Evolutionary conservation across 2,113 vertebrate species (phyloP).

Genomic region (Microcebus griseorufus): DNA sequence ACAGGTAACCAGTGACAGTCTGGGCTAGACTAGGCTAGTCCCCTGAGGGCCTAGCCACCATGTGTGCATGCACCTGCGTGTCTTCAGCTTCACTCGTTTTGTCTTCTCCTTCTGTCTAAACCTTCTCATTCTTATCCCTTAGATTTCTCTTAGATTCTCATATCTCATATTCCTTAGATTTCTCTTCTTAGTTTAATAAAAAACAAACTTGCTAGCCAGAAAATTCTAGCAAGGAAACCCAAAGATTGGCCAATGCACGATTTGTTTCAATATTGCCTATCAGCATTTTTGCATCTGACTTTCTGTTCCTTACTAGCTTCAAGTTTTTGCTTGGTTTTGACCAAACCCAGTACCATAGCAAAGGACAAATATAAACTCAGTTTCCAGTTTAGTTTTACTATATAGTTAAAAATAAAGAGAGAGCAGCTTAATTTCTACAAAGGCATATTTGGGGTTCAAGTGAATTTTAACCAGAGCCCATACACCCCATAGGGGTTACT

Average conservation of each 20-base stretch:
- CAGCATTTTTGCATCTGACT: background rate
- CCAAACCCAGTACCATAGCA: background rate
- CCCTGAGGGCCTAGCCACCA: background rate
- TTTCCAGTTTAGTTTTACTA: background rate
- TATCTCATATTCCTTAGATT: background rate
- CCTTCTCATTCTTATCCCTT: background rate
- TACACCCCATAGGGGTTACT: background rate
- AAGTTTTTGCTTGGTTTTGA: background rate
- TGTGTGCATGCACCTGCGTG: rapidly evolving
- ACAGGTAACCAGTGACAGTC: background rate
- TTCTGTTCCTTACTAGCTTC: background rate
- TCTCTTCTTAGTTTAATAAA: constrained; percentile 7
- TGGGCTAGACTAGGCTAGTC: background rate
- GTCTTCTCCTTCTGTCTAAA: constrained; percentile 8
- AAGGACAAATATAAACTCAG: background rate
- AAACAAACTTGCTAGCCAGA: background rate
- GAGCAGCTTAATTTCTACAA: constrained; percentile 3
- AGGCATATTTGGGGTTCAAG: background rate
- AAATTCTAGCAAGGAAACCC: background rate
- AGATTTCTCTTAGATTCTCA: background rate
- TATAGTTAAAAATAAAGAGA: background rate
- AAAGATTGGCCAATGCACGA: background rate
- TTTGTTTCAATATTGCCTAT: background rate
- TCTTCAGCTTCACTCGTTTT: background rate
- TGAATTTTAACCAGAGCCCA: background rate